Base-by-base conservation (phyloP, 2,888 invertebrate species). In the Ganaspis brasiliensis region DNA sequence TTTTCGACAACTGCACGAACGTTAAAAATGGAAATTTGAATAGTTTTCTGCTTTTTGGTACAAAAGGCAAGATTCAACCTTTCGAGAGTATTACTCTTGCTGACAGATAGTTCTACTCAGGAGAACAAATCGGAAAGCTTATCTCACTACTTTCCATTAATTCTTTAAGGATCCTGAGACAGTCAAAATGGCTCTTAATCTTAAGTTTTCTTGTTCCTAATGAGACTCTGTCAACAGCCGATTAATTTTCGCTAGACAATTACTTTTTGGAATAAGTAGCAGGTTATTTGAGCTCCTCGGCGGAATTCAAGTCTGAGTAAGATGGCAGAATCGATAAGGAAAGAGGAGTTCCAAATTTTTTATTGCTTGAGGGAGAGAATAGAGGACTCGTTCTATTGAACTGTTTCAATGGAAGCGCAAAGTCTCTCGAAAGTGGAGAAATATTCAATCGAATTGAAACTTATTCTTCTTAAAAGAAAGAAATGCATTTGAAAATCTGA, bases 391-490 rank as follows among this genome's bases (percentile, higher is more conserved):
- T 56, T 6, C 12, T 26, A 56, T 56, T 56, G 26, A 24, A 56
- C 24, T 56, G 24, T 56, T 56, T 56, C 56, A 56, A 21, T 21
- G 26, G 56, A 56, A 56, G 26, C 56, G 26, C 21, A 56, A 24
- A 56, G 24, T 56, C 26, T 56, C 12, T 56, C 56, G 19, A 21
- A 56, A 56, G 56, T 24, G 14, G 21, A 24, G 26, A 56, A 56
- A 26, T 56, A 56, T 56, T 56, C 56, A 56, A 56, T 56, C 26
- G 56, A 56, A 56, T 26, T 26, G 26, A 14, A 56, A 56, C 24
- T 56, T 56, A 56, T 56, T 56, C 56, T 26, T 14, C 26, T 21
- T 14, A 24, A 26, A 12, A 14, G 10, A 56, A 19, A 56, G 56
- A 14, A 56, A 56, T 56, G 21, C 56, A 56, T 19, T 56, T 56